Base-by-base conservation (phyloP, 2,797 vertebrate genomes). In the Spinibarbus caldwelli region DNA sequence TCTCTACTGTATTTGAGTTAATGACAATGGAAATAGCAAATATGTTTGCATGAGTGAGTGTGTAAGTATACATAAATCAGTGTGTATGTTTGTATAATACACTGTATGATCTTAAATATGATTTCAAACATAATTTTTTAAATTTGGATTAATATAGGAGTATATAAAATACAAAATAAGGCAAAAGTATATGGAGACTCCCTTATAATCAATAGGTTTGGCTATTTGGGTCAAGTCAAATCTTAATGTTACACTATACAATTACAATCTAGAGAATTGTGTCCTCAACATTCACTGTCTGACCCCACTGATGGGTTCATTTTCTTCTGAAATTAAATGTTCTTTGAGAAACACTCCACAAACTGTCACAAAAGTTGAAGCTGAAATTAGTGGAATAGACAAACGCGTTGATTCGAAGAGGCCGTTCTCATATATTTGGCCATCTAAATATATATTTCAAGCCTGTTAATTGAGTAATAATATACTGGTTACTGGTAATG, bases 1-100 rank as follows among this genome's bases (percentile, higher is more conserved):
- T 95, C 94, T 0, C 88, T 95, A 79, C 89, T 95, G 8, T 95
- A 95, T 88, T 90, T 95, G 19, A 93, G 8, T 64, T 93, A 95
- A 4, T 78, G 90, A 49, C 88, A 72, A 15, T 54, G 10, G 19
- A 91, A 54, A 49, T n/a, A 71, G 1, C 8, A 43, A 71, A 45
- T 12, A 41, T 64, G 41, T 80, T 5, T 36, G 54, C 31, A 19
- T 66, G 23, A 36, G 7, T 62, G 41, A 29, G 38, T 31, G 38
- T 15, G 21, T 59, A 34, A 43, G 9, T 43, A 31, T 80, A 8
- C 52, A 19, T 23, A 45, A 45, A 9, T 70, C n/a, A n/a, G 45
- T 66, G 47, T n/a, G 29, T 70, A 43, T 57, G 36, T 47, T 47
- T 83, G 26, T 59, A 52, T 70, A 36, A 78, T 54, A 41, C 17